These are phyloP conservation scores for Dromaius novaehollandiae DNA, from an alignment of 2,113 vertebrate species.

Conservation along the genomic window DNA sequence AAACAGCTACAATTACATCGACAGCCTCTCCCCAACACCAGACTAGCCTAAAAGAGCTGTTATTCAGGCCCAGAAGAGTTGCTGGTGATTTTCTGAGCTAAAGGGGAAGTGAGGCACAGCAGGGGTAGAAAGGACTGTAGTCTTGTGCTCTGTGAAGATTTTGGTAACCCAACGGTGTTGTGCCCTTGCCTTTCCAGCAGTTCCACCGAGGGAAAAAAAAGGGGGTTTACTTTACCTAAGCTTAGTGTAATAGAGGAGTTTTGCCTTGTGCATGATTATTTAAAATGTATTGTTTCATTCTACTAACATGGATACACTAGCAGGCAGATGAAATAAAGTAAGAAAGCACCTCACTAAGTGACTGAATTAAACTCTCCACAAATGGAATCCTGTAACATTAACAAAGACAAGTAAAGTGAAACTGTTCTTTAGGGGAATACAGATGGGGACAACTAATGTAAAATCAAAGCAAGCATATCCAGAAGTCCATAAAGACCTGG, in stretches of 20 bases:
- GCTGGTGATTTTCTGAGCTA: not conserved
- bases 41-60: not conserved
- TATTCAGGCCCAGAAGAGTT: not conserved
- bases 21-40: not conserved
- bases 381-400: not conserved
- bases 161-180: fast-evolving
- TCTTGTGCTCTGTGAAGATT: not conserved
- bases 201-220: not conserved
- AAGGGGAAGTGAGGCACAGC: not conserved
- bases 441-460: not conserved
- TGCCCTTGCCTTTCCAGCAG: not conserved
- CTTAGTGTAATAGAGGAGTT: not conserved
- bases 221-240: not conserved
- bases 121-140: not conserved
- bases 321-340: not conserved
- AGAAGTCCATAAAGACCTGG: not conserved
- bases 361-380: not conserved
- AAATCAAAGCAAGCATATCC: fast-evolving
- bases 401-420: not conserved
- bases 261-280: not conserved
- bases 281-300: not conserved
- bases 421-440: not conserved
- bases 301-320: not conserved
- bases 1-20: fast-evolving
- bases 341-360: not conserved